Conservation (phyloP, 2,113 vertebrate species). For the Colistium nudipinnis region DNA sequence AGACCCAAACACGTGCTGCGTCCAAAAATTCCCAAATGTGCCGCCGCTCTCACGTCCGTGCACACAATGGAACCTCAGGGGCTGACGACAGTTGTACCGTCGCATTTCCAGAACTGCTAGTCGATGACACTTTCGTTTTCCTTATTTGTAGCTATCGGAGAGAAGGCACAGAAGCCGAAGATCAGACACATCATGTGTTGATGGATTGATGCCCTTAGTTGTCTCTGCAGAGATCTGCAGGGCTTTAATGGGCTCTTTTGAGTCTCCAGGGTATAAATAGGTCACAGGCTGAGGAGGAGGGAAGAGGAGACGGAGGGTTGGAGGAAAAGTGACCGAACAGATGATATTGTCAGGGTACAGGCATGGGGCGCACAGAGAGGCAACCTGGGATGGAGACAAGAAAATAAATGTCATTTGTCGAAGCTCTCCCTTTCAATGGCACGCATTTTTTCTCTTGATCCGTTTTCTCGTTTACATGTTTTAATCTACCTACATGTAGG, state of each 20-base stretch:
- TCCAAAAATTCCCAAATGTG: constrained; percentile 16
- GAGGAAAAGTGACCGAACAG: constrained; percentile 52
- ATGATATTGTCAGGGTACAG: constrained; percentile 63
- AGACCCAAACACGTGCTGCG: constrained; percentile 13
- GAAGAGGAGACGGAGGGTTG: constrained; percentile 26
- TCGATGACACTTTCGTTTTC: background rate
- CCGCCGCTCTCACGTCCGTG: background rate
- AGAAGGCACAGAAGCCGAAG: background rate
- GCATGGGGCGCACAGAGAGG: constrained; percentile 13
- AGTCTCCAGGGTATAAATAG: constrained; percentile 75
- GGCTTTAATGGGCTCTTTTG: constrained; percentile 62
- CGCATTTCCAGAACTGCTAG: background rate
- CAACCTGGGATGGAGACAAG: constrained; percentile 49
- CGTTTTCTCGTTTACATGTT: background rate
- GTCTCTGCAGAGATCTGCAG: constrained; percentile 48
- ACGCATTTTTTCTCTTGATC: background rate
- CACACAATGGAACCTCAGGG: background rate
- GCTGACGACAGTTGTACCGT: background rate
- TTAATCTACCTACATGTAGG: background rate
- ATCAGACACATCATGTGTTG: background rate
- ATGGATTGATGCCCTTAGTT: constrained; percentile 29
- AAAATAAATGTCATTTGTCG: background rate
- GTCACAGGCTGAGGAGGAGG: constrained; percentile 61
- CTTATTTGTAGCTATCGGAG: background rate
- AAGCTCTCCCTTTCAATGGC: background rate